Evolutionary conservation across 2,797 vertebrate species (phyloP), one percentile per base, ranked within the genome.

Genomic region (Poecilia gillii): DNA sequence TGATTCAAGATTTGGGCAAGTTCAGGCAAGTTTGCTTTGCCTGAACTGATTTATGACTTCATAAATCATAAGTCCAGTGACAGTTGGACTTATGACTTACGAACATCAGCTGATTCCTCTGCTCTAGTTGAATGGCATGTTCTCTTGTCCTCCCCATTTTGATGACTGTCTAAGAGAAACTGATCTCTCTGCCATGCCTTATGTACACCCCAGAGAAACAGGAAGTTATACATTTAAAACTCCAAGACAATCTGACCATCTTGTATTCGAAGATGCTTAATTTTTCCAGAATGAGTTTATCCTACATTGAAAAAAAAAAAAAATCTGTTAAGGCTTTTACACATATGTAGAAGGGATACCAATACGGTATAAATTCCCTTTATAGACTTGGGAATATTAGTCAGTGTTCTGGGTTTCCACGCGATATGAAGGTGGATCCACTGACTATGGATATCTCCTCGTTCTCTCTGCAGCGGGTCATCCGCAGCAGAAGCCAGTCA

Each of bases 401-500:
- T 83, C 84, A 81, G 88, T 85, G 84, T 87, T 75, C 74, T 88
- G 51, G 51, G 57, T 86, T 84, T 84, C 90, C 85, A 84, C 83
- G 31, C 28, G 18, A 39, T 4, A 70, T 72, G 47, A 28, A 75
- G 62, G 86, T 79, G 84, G 87, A 76, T 83, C 87, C 90, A 81
- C 85, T 96, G 93, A 95, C 88, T 11, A 84, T 88, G 90, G 6
- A 83, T 89, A 82, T 96, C 83, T 96, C 94, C 94, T 94, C 92
- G 80, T 95, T 96, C 89, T 94, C 90, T 94, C 93, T 94, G 92
- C 94, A 98, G 97, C 94, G 97, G 84, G 97, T 97, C 91, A 98
- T 97, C 94, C 96, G 97, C 93, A 98, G 96, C 93, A 97, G 97
- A 93, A 97, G 97, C 95, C 97, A 97, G 87, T 97, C 97, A 83